A percentile compares a stretch with the other conserved stretches of the same genome.
Conservation (phyloP, 2,113 vertebrate species). For the Pseudorasbora parva region DNA sequence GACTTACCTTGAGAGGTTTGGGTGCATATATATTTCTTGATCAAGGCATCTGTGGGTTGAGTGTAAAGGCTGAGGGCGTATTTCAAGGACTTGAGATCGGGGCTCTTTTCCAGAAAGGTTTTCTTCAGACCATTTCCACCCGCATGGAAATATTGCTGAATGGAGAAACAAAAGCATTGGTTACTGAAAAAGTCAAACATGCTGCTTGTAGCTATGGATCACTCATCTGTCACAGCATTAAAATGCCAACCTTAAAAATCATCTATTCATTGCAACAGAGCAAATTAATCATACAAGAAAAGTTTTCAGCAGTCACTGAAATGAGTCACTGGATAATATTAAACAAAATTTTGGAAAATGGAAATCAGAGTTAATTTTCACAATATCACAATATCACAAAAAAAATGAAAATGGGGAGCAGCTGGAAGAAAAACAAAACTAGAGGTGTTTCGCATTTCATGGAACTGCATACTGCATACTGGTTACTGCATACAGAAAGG, state of each 20-base stretch:
- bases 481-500: background rate
- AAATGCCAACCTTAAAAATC: background rate
- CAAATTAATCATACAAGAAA: background rate
- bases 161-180: background rate
- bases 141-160: constrained; percentile 98
- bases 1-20: constrained; percentile 92
- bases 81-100: constrained; percentile 92
- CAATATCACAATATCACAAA: background rate
- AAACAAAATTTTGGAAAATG: too few relatives aligned
- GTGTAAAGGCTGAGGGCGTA: constrained; percentile 97
- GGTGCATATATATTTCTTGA: constrained; percentile 97
- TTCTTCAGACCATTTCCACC: constrained; percentile 98
- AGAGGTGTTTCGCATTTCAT: background rate
- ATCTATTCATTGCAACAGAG: background rate
- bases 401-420: background rate
- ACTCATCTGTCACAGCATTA: background rate
- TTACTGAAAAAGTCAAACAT: background rate
- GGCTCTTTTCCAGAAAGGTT: constrained; percentile 96
- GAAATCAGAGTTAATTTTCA: background rate
- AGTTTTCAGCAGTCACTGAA: too few relatives aligned
- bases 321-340: too few relatives aligned
- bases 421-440: background rate
- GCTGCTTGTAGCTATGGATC: background rate
- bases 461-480: too few relatives aligned
- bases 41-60: constrained; percentile 94